phyloP scores from a whole-genome alignment of 2,113 vertebrate genomes.

The Coptodon rendalli region DNA sequence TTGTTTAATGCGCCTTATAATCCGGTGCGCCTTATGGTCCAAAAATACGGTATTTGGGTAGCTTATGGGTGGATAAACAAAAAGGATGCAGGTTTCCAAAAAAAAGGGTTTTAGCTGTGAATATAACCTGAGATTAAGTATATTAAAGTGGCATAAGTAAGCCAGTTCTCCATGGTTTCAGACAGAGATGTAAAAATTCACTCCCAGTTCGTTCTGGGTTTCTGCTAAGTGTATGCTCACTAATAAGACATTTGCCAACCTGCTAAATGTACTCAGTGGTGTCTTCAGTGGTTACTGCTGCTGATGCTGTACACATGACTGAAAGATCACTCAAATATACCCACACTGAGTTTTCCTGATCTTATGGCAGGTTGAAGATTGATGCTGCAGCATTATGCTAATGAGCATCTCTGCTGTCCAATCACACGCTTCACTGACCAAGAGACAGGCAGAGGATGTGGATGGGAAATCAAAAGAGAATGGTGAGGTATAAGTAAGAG shows the following conservation, averaged over 20 bases:
- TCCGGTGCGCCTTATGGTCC: neutral
- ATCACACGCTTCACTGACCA: constrained; percentile 52
- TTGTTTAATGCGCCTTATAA: neutral
- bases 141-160: neutral
- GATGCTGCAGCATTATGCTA: constrained; percentile 45
- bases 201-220: neutral
- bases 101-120: neutral
- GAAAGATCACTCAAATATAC: neutral
- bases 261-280: neutral
- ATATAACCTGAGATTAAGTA: neutral
- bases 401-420: constrained; percentile 51
- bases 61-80: neutral
- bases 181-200: neutral
- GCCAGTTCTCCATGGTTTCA: neutral
- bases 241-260: constrained; percentile 30
- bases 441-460: constrained; percentile 25
- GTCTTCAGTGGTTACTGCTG: neutral
- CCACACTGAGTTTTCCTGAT: constrained; percentile 15
- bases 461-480: constrained; percentile 9
- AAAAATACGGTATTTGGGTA: neutral
- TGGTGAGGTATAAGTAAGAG: neutral
- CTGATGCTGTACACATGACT: neutral
- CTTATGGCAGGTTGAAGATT: constrained; percentile 26
- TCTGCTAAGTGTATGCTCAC: neutral
- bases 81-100: neutral